Conservation (phyloP, 2,113 vertebrate species). For the Ascaphus truei region DNA sequence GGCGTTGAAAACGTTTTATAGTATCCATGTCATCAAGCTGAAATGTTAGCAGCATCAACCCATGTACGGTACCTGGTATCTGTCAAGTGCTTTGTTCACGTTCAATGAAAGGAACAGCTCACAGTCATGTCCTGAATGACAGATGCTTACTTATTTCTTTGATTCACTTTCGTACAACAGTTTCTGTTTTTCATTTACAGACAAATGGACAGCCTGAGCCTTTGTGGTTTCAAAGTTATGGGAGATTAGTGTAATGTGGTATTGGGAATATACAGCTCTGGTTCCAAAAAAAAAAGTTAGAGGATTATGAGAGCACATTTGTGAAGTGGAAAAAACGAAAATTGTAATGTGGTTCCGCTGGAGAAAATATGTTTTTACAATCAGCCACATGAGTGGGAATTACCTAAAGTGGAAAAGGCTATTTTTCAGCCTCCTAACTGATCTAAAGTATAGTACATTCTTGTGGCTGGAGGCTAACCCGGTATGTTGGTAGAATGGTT, state of each 20-base stretch:
- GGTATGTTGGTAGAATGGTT: neutral
- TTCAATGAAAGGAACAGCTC: too few relatives aligned
- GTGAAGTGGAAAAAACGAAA: constrained; percentile 15
- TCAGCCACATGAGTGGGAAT: neutral
- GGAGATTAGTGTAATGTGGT: neutral
- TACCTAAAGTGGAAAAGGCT: neutral
- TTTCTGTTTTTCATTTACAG: neutral
- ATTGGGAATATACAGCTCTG: neutral
- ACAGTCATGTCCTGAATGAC: too few relatives aligned
- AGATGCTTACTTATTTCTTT: too few relatives aligned
- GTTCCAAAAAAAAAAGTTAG: constrained; percentile 8
- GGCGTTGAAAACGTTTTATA: too few relatives aligned
- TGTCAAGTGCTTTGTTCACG: too few relatives aligned
- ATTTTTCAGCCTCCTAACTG: neutral
- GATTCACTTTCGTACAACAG: neutral
- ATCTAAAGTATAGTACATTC: neutral
- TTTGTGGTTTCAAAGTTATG: neutral
- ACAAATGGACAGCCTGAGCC: neutral
- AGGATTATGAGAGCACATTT: constrained; percentile 4
- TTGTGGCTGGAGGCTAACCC: constrained; percentile 12
- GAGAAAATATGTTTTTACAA: neutral
- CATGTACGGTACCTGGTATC: too few relatives aligned
- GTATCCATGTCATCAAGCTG: too few relatives aligned
- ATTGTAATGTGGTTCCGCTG: neutral
- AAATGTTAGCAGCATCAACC: too few relatives aligned